Base-by-base conservation (phyloP, 2,113 vertebrate species). In the Aleadryas rufinucha region DNA sequence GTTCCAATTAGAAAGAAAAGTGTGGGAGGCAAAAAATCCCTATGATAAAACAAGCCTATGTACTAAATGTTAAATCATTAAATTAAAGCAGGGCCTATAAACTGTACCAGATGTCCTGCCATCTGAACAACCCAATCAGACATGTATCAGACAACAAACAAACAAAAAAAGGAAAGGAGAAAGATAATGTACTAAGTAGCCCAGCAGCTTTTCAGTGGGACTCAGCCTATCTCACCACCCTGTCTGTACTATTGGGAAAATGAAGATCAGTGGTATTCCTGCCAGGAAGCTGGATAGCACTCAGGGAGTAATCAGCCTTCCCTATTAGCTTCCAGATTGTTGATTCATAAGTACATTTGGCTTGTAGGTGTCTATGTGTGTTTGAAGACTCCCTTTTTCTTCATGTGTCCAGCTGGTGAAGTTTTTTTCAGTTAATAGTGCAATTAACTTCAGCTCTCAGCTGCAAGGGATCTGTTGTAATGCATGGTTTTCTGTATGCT, bases 1-100 rank as follows among this genome's bases (percentile, higher is more conserved):
- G 61, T 74, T 96, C 77, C 77, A 91, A 71, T 95, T 81, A 93
- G 78, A 89, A 87, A 69, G 80, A 79, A 61, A 88, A 89, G 69
- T 2, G 39, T 86, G 84, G 83, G 89, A 95, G 78, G 60, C 52
- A 92, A 56, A 95, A 75, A 63, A 93, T 22, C 87, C 44, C 68
- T 90, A 27, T 83, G 72, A 31, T 89, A 94, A 92, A 90, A 68
- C 69, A 90, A 90, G 72, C 39, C 41, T 68, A 50, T 82, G 30
- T 90, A 72, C 77, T 93, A 41, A 72, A 41, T 96, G 47, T 81
- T 93, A 89, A 84, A 90, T 87, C 83, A 66, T 66, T 89, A 87
- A 68, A 89, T 84, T 93, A 78, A 90, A 83, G 57, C 17, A 65
- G 71, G 86, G 47, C 53, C 53, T 89, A 63, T 77, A 88, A 93